These are phyloP conservation scores for Amphipoea oculea DNA, from an alignment of 2,888 invertebrate species.

Conservation along the genomic window DNA sequence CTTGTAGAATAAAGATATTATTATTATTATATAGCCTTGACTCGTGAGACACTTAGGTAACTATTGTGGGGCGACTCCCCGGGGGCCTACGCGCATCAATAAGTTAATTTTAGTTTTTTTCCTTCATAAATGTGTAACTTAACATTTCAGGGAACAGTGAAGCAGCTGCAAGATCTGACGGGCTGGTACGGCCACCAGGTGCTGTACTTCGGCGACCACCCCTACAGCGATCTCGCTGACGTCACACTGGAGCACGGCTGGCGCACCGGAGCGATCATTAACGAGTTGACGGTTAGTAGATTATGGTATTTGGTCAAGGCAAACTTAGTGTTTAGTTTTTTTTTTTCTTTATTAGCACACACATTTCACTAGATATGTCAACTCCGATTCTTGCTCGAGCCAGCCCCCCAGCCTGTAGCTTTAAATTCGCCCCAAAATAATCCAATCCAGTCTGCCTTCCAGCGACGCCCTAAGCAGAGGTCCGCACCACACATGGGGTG, in stretches of 20 bases:
- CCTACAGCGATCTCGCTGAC: conserved; percentile 99
- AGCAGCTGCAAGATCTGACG: conserved; percentile 97
- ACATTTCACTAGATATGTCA: too few species aligned
- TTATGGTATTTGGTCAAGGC: background rate
- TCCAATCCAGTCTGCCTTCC: too few species aligned
- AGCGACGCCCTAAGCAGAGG: too few species aligned
- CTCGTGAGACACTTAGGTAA: background rate
- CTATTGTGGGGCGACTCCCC: background rate
- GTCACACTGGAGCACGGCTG: conserved; percentile 98
- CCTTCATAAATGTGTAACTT: background rate
- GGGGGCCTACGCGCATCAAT: background rate
- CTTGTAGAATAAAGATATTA: too few species aligned
- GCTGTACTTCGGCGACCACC: conserved; percentile 99
- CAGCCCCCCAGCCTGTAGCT: too few species aligned
- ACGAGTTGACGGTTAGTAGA: conserved; percentile 95
- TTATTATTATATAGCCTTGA: too few species aligned
- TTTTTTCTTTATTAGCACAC: background rate
- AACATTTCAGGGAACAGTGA: conserved; percentile 95
- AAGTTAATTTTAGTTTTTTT: background rate
- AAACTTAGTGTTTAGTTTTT: background rate
- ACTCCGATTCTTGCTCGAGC: too few species aligned
- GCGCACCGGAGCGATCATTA: conserved; percentile 99
- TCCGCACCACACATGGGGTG: too few species aligned
- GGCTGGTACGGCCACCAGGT: conserved; percentile 98
- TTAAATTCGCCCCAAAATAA: too few species aligned